Percentiles rank a stretch among this genome's conserved stretches.
Conservation (phyloP, 2,888 invertebrate species). For the Euphydryas editha region DNA sequence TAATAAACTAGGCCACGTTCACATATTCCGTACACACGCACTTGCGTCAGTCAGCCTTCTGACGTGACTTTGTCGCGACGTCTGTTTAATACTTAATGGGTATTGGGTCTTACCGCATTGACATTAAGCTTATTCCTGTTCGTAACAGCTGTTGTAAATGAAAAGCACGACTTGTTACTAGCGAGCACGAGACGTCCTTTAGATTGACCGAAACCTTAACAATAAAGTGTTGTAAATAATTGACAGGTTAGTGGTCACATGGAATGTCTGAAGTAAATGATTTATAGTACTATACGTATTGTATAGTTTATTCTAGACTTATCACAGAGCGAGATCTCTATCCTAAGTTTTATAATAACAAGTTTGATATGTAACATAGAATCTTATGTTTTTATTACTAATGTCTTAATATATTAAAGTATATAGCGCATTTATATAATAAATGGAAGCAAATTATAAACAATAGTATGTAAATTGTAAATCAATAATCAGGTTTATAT, state of each 20-base stretch:
- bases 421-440: background rate
- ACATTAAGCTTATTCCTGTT: constrained; percentile 13
- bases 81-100: constrained; percentile 22
- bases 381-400: no score
- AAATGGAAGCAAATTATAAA: background rate
- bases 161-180: constrained; percentile 39
- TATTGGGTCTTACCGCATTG: constrained; percentile 15
- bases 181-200: constrained; percentile 35
- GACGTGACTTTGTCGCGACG: constrained; percentile 52
- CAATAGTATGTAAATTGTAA: background rate
- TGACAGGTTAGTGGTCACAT: constrained; percentile 1
- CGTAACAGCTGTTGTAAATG: constrained; percentile 13
- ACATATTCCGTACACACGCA: constrained; percentile 61
- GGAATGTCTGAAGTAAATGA: background rate
- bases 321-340: no score
- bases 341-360: no score
- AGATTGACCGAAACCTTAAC: constrained; percentile 31
- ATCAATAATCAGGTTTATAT: constrained; percentile 51
- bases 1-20: constrained; percentile 61
- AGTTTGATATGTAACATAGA: no score
- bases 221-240: constrained; percentile 7
- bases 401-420: no score
- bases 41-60: constrained; percentile 66
- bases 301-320: no score
- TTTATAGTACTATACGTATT: no score